Conservation (phyloP, 2,888 invertebrate species). For the Machimus rusticus region DNA sequence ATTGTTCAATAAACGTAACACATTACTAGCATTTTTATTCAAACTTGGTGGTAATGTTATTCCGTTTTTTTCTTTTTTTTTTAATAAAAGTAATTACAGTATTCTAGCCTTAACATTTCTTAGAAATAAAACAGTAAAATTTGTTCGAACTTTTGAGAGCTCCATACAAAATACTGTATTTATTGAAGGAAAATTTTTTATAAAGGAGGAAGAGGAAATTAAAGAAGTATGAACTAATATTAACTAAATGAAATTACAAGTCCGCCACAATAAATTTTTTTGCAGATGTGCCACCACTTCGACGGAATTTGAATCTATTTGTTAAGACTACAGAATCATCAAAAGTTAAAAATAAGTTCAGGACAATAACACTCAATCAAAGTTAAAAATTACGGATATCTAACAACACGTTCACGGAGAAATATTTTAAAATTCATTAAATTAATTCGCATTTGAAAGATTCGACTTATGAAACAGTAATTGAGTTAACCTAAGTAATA, state of each 20-base stretch:
- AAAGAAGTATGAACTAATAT: background rate
- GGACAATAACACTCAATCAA: background rate
- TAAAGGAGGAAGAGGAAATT: background rate
- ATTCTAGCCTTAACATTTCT: slow-evolving; percentile 1
- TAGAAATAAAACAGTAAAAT: background rate
- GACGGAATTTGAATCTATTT: background rate
- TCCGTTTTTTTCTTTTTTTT: background rate
- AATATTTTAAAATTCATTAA: background rate
- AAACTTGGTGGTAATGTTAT: slow-evolving; percentile 32
- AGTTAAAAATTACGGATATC: background rate
- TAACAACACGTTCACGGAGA: background rate
- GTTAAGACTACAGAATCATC: background rate
- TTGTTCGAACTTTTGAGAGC: background rate
- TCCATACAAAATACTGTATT: background rate
- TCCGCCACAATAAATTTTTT: background rate
- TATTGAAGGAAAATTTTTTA: background rate
- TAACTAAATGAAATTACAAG: background rate
- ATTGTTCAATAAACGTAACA: slow-evolving; percentile 4
- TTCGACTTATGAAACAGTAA: background rate
- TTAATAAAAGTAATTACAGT: slow-evolving; percentile 6
- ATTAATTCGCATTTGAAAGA: background rate
- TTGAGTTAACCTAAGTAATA: background rate
- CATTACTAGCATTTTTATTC: slow-evolving; percentile 40
- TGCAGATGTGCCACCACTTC: background rate
- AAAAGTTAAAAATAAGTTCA: background rate